Conservation (phyloP, 23 tunicate species). For the Trididemnum miniatum region DNA sequence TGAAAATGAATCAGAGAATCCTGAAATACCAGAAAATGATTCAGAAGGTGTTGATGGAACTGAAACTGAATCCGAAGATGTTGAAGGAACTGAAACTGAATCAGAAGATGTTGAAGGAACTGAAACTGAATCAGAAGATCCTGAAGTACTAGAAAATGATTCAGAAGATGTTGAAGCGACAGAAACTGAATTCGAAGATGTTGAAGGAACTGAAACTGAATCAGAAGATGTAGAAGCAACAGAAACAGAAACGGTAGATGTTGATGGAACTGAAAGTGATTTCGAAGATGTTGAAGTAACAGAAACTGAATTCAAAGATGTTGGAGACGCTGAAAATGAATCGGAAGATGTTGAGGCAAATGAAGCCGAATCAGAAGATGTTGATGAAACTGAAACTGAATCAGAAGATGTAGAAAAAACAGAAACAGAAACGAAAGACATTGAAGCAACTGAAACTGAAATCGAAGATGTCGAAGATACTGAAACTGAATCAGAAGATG, state of each 20-base stretch:
- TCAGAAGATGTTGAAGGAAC: background rate
- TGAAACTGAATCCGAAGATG: background rate
- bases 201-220: background rate
- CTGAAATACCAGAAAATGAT: background rate
- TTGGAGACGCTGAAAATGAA: slow-evolving; percentile 25
- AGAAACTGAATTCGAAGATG: background rate
- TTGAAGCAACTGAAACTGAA: slow-evolving; percentile 10
- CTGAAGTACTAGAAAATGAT: background rate
- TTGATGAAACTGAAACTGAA: slow-evolving; percentile 22
- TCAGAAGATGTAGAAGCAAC: background rate
- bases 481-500: too few relatives aligned
- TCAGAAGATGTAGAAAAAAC: background rate
- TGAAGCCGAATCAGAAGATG: slow-evolving; percentile 19
- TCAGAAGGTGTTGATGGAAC: background rate
- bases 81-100: background rate
- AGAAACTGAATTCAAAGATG: slow-evolving; percentile 2
- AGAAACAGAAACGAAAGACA: slow-evolving; percentile 19
- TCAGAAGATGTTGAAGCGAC: background rate
- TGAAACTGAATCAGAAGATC: background rate
- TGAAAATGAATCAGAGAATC: background rate
- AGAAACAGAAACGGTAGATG: slow-evolving; percentile 1
- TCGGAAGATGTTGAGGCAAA: slow-evolving; percentile 3
- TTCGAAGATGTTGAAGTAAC: slow-evolving; percentile 4
- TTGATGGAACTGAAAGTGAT: slow-evolving; percentile 3
- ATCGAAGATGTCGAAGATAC: background rate